Evolutionary conservation across 35 echinoderm and acorn worm genomes (phyloP), one percentile per base, ranked within the genome.

Genomic region (Nesometra sesokonis): DNA sequence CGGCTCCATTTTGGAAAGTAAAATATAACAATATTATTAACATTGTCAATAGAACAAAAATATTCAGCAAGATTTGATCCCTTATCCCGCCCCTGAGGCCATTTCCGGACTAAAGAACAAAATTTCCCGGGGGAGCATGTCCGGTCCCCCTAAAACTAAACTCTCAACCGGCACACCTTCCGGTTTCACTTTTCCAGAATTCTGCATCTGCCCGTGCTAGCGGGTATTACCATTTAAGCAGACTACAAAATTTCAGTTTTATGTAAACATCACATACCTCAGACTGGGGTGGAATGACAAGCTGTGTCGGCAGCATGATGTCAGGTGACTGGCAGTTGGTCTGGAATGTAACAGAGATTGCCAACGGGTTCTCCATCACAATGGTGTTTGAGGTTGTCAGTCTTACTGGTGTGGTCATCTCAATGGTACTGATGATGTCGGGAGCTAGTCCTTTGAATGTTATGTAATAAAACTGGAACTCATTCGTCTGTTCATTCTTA

Each of bases 371-470:
- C 76, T 92, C 96, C 46, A 99, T 76, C 27, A 82, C 89, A 82
- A 99, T 91, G 82, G 90, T 94, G 46, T 99, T 88, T 3, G 93
- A 94, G 33, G 96, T 99, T 31, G 89, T 99, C 30, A 99, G 93
- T 30, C 93, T 87, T 15, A 99, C 96, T 0, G 96, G 96, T 13
- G 96, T 99, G 79, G 87, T 92, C 92, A 94, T 92, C 78, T 94
- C 93, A 76, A 99, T 93, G 82, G 88, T 85, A 46, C 88, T 93
- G 35, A 99, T 99, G 39, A 99, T 84, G 35, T 93, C 96, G 34
- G 96, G 92, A 9, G 96, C 81, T 36, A 90, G 92, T 77, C 92
- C 91, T 87, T 99, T 99, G 84, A 99, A 99, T 29, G 96, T 99
- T 29, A 94, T 90, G 82, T 92, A 94, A 81, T 99, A 99, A 88